Conservation (phyloP, 2,113 vertebrate genomes). For the Tonatia bakeri region DNA sequence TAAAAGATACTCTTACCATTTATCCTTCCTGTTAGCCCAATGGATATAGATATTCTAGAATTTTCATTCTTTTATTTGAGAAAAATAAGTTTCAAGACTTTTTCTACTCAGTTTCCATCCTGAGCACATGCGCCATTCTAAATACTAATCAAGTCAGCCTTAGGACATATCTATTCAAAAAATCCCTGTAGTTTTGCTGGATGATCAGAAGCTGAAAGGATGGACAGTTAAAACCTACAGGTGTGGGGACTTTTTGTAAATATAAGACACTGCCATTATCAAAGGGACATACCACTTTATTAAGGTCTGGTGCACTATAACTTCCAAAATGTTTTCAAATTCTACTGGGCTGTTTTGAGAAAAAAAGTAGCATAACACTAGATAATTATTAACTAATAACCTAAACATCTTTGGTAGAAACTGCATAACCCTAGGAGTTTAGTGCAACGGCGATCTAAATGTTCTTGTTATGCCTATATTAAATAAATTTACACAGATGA, state of each 20-base stretch:
- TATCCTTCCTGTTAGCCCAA: not conserved
- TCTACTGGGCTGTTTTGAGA: not conserved
- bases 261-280: not conserved
- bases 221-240: not conserved
- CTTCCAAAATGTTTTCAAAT: not conserved
- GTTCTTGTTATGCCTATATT: not conserved
- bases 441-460: not conserved
- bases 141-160: not conserved
- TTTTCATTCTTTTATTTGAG: conserved; percentile 1
- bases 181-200: not conserved
- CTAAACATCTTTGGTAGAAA: not conserved
- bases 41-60: not conserved
- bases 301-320: not conserved
- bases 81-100: not conserved
- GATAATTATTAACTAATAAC: not conserved
- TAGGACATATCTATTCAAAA: not conserved
- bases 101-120: not conserved
- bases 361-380: not conserved
- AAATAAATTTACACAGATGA: not conserved
- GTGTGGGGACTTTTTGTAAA: not conserved
- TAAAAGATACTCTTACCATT: not conserved
- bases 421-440: not conserved
- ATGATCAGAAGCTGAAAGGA: not conserved
- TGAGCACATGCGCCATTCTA: not conserved
- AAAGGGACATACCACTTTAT: not conserved